Evolutionary conservation across 2,888 invertebrate genomes (phyloP), one percentile per base, ranked within the genome.

Genomic region (Tyria jacobaeae): DNA sequence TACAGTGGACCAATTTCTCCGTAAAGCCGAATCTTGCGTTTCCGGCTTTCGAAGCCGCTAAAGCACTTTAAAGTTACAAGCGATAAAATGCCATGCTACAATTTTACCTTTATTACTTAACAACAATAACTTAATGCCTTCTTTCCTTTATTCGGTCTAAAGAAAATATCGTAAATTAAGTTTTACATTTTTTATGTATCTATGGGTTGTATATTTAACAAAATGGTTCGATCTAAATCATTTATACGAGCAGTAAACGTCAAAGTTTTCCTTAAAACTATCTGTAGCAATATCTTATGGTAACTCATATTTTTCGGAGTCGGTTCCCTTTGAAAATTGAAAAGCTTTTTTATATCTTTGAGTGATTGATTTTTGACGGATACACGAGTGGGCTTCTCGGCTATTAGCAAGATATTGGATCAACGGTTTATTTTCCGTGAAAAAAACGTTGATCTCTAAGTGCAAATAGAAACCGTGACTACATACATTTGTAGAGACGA

Each of bases 241-340:
- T 85, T 77, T 88, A 86, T 85, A 87, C 79, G 78, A 74, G 76
- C 86, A 81, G 86, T 90, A 87, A 89, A 84, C 64, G 89, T 89
- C 85, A 70, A 83, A 83, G 76, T 82, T 85, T 84, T 81, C 62
- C 82, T 82, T 81, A 80, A 87, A 88, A 77, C 71, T 79, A 78
- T 76, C 68, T 66, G 35, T 15, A 60, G 50, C 54, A 52, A 53
- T 66, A 60, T 60, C 60, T 39, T 62, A 63, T 64, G 63, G 25
- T 58, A 60, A 47, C 44, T 55, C 31, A 34, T 44, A 64, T 62
- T 35, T 62, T 63, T 59, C 39, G 35, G 47, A 52, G 57, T 60
- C 62, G 66, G 71, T 57, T 48, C 68, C 60, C 53, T 77, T 75
- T 71, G 52, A 66, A 58, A 71, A 66, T 62, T 62, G 50, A 57